Conservation (phyloP, 1,140 invertebrate species). For the Lasioglossum baleicum region DNA sequence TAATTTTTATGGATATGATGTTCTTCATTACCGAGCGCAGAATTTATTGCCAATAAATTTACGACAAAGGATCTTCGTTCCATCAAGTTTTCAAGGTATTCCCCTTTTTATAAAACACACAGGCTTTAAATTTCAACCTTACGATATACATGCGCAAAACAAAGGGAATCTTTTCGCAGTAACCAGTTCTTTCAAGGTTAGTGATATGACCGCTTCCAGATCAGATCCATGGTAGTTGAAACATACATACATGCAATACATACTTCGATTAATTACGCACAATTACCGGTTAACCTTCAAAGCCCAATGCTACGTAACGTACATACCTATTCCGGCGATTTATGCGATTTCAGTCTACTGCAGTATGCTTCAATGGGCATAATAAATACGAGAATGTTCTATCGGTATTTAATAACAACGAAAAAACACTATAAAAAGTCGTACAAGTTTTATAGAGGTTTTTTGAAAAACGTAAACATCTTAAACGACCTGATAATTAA, state of each 20-base stretch:
- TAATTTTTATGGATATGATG: too few species aligned
- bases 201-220: constrained; percentile 8
- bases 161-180: not conserved
- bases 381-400: too few species aligned
- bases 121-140: not conserved
- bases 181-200: constrained; percentile 36
- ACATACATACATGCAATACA: not conserved
- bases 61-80: not conserved
- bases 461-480: too few species aligned
- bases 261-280: constrained; percentile 6
- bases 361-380: too few species aligned
- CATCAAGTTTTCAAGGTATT: not conserved
- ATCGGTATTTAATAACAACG: too few species aligned
- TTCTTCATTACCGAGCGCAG: too few species aligned
- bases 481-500: too few species aligned
- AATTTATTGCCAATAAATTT: too few species aligned
- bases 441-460: too few species aligned
- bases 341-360: too few species aligned
- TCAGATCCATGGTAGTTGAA: not conserved
- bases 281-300: constrained; percentile 27
- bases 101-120: not conserved
- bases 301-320: not conserved
- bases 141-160: not conserved
- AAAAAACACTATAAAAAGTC: too few species aligned
- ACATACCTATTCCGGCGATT: too few species aligned